Percentiles rank a stretch among this genome's conserved stretches.
phyloP scores from a whole-genome alignment of 2,797 vertebrate species.

The Pipistrellus pygmaeus region DNA sequence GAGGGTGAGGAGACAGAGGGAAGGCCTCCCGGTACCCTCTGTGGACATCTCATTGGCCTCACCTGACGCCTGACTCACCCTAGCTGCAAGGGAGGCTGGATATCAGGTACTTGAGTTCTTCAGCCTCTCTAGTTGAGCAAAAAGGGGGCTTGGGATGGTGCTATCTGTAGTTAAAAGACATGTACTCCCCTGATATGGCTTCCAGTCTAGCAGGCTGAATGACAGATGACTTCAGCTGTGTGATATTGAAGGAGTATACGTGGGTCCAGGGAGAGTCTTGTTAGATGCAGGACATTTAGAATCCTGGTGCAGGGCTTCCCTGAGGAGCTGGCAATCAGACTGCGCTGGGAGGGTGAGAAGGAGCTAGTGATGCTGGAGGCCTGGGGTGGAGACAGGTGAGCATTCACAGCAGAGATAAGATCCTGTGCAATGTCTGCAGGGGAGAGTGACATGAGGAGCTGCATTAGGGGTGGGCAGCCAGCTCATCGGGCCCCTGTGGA shows the following conservation, averaged over 20 bases:
- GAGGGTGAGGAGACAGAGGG: too few species aligned
- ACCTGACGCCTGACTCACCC: background rate
- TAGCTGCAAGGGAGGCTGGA: background rate
- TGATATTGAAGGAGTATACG: background rate
- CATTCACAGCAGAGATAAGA: background rate
- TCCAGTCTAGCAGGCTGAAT: background rate
- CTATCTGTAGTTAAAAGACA: background rate
- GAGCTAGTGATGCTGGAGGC: background rate
- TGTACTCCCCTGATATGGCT: background rate
- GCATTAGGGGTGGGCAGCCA: background rate
- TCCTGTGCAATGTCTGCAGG: too few species aligned
- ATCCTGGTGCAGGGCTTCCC: accelerated
- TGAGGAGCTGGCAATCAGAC: accelerated
- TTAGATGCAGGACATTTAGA: background rate
- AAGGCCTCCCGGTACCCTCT: too few species aligned
- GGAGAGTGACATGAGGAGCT: background rate
- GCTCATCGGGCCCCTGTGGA: accelerated
- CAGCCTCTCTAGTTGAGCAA: background rate
- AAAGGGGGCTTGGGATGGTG: too few species aligned
- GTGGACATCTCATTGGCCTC: background rate
- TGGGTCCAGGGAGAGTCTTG: too few species aligned
- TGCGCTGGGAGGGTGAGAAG: background rate
- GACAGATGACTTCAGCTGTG: accelerated
- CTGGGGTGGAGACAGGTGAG: too few species aligned
- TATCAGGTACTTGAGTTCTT: background rate